phyloP scores from a whole-genome alignment of 2,888 invertebrate genomes.

The Aphrophora alni region DNA sequence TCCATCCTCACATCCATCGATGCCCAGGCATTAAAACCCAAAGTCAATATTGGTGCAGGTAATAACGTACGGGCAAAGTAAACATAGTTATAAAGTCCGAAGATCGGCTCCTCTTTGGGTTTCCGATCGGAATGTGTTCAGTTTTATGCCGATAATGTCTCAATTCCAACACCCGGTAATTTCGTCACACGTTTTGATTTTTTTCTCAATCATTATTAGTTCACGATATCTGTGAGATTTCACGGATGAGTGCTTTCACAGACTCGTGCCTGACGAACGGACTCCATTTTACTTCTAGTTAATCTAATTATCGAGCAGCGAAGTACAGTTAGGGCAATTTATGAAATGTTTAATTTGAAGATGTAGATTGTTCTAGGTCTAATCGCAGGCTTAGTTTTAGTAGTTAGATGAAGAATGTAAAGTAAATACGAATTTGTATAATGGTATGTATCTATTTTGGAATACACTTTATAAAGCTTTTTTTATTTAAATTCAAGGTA shows the following conservation, averaged over 20 bases:
- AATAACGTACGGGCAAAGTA: neutral
- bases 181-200: neutral
- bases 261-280: neutral
- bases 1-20: neutral
- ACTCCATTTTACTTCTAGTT: neutral
- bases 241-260: neutral
- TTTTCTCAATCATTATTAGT: neutral
- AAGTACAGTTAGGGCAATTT: neutral
- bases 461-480: too few relatives aligned
- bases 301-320: neutral
- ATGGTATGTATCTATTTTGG: too few relatives aligned
- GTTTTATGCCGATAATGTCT: neutral
- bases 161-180: neutral
- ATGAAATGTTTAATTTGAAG: neutral
- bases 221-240: neutral
- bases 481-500: too few relatives aligned
- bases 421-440: too few relatives aligned
- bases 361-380: neutral
- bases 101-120: neutral
- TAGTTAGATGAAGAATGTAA: too few relatives aligned
- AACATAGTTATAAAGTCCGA: neutral
- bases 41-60: slow-evolving; percentile 6
- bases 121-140: neutral
- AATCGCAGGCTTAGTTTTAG: too few relatives aligned
- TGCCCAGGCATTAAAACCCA: neutral